These are phyloP conservation scores for Archilochus colubris DNA, from an alignment of 2,113 vertebrate genomes.

Conservation along the genomic window DNA sequence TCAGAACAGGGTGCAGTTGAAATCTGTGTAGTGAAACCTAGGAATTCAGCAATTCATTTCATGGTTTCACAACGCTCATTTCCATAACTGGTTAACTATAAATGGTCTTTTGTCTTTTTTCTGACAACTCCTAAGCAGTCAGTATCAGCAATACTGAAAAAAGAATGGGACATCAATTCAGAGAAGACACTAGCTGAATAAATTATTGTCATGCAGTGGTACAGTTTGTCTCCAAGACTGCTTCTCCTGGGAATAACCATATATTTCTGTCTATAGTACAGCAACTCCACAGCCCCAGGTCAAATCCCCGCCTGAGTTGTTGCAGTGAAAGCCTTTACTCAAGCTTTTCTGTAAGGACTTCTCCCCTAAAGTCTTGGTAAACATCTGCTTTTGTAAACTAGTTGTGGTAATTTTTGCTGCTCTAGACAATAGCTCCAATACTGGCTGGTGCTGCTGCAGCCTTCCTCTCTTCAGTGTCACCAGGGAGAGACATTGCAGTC, in stretches of 20 bases:
- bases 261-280: neutral
- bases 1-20: slow-evolving; percentile 6
- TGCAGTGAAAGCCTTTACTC: neutral
- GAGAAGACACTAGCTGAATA: neutral
- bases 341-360: neutral
- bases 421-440: neutral
- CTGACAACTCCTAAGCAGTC: neutral
- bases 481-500: neutral
- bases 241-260: neutral
- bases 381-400: neutral
- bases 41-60: slow-evolving; percentile 1
- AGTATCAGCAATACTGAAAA: neutral
- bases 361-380: neutral
- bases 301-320: neutral
- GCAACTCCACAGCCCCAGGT: neutral
- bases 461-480: neutral
- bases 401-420: neutral
- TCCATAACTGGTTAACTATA: neutral
- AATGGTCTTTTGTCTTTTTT: neutral
- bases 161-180: neutral
- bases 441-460: neutral
- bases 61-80: neutral
- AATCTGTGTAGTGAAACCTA: neutral
- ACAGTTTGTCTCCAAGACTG: neutral
- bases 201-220: neutral